These are phyloP conservation scores for Harpagus bidentatus DNA, from an alignment of 2,113 vertebrate genomes.

Conservation along the genomic window DNA sequence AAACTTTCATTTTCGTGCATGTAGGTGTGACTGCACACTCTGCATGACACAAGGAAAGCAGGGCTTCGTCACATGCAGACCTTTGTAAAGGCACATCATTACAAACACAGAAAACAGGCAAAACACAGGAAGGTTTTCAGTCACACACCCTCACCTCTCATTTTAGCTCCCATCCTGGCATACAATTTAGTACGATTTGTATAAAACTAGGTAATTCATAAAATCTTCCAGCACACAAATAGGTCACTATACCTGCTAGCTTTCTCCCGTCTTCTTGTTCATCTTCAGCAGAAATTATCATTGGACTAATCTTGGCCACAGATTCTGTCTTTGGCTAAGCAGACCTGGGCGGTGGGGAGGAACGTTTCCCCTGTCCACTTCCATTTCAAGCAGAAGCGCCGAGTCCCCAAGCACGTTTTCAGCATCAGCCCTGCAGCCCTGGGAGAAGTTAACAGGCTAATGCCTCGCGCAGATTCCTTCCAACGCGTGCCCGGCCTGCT, in stretches of 20 bases:
- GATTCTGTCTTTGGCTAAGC: background rate
- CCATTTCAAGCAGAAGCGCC: background rate
- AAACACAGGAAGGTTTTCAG: background rate
- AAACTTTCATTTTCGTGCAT: background rate
- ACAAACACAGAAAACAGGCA: background rate
- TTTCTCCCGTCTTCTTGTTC: background rate
- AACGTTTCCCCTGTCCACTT: background rate
- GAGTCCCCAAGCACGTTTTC: background rate
- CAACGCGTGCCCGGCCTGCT: background rate
- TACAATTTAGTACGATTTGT: background rate
- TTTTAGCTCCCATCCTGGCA: background rate
- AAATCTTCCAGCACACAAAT: background rate
- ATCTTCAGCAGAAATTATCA: background rate
- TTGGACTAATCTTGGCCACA: background rate
- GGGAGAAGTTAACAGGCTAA: background rate
- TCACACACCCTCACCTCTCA: background rate
- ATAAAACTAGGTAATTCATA: background rate
- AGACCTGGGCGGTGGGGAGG: fast-evolving
- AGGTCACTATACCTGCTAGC: background rate
- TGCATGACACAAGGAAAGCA: background rate
- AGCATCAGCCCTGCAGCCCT: background rate
- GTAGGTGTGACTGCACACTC: background rate
- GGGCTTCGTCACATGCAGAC: background rate
- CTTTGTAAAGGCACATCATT: background rate
- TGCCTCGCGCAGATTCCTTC: background rate